Conservation (phyloP, 1,140 invertebrate species). For the Prorops nasuta region DNA sequence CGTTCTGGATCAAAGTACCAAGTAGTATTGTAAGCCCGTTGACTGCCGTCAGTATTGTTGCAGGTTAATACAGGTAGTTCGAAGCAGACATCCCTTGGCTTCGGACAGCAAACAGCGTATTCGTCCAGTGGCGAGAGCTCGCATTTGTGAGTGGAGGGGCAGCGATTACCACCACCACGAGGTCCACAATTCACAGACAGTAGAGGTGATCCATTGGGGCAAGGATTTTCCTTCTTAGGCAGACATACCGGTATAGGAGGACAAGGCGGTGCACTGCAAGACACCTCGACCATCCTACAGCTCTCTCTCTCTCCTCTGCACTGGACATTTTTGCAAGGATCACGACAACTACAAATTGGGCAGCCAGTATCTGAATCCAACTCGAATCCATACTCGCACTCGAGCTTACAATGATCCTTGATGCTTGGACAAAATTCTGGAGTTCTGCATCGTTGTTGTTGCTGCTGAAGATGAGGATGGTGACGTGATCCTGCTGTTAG, state of each 20-base stretch:
- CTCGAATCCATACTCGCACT: conserved; percentile 69
- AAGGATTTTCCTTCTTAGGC: conserved; percentile 74
- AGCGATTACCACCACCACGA: conserved; percentile 63
- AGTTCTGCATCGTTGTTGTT: conserved; percentile 45
- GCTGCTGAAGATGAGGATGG: too few species aligned
- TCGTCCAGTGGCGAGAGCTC: conserved; percentile 77
- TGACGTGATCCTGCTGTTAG: too few species aligned
- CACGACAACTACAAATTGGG: conserved; percentile 71
- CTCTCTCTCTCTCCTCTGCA: conserved; percentile 71
- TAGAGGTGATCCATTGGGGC: conserved; percentile 65
- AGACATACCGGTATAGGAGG: conserved; percentile 77
- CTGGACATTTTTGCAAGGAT: conserved; percentile 72
- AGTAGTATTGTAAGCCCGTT: too few species aligned
- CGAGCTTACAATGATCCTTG: conserved; percentile 62
- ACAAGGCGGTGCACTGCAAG: conserved; percentile 62
- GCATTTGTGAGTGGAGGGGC: conserved; percentile 82
- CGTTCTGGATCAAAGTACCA: conserved; percentile 78
- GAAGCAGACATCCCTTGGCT: conserved; percentile 82
- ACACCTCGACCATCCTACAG: conserved; percentile 61
- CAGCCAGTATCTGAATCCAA: conserved; percentile 69
- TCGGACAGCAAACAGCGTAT: conserved; percentile 79
- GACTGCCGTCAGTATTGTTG: conserved; percentile 57
- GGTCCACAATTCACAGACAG: conserved; percentile 70
- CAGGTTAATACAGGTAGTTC: conserved; percentile 55
- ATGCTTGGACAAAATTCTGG: conserved; percentile 62